Evolutionary conservation across 2,797 vertebrate genomes (phyloP), one percentile per base, ranked within the genome.

Genomic region (Pipistrellus kuhlii): DNA sequence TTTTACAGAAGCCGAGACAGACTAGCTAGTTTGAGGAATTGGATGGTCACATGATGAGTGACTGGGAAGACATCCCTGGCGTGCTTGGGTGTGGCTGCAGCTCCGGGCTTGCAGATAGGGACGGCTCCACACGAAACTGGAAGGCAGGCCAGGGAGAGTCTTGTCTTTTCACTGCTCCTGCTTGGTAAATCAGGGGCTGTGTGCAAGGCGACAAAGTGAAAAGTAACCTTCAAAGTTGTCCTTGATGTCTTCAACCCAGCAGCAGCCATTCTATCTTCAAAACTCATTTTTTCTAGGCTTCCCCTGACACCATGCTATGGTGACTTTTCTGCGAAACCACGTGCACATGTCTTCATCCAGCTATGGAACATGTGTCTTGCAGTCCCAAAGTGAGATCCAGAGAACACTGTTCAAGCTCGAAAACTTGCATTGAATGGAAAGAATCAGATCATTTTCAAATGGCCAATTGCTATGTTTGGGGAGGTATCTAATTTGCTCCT

Each of bases 301-400:
- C 41, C 44, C 10, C 48, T 30, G 25, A 69, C 4, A 20, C 20
- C 4, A 8, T 3, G 4, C 3, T 2, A 6, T 9, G 4, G 32
- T 32, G 11, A 32, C 7, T 46, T 59, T 82, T 44, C 27, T 27
- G 25, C 44, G 14, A 53, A 71, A 7, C 30, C 25, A 5, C 1
- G 5, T 17, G 35, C 35, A 18, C 0, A 0, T 23, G 32, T 32
- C 57, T 71, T 23, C 53, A 76, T 4, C 8, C 68, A 44, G 27
- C 1, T 8, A 10, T 12, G 10, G 8, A 53, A 25, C 1, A 1
- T 12, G 4, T 9, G 59, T 44, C 17, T 27, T 1, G 8, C 0
- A 73, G 3, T 8, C 12, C 41, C n/a, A 10, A 14, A 4, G 18
- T 1, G 9, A 20, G 8, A 4, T 1, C 6, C 68, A 48, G 73